A percentile compares a stretch with the other conserved stretches of the same genome.
These are phyloP conservation scores for Drosophila recens DNA, from an alignment of 2,888 invertebrate species.

Conservation along the genomic window DNA sequence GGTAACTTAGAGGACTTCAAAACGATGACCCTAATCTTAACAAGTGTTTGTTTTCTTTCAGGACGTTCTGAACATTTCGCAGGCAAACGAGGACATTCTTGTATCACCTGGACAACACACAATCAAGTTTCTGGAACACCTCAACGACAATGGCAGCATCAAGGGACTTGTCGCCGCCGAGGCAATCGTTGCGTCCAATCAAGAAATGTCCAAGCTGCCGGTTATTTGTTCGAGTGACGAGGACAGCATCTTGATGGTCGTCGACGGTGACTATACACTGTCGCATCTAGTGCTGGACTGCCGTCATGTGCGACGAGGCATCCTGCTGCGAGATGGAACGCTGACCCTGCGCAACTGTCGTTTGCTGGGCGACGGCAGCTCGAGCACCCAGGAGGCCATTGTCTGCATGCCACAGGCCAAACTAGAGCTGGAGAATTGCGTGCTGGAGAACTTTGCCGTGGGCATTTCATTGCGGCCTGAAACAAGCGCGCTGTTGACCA, in stretches of 20 bases:
- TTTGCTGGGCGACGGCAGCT: constrained; percentile 86
- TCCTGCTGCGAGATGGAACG: constrained; percentile 86
- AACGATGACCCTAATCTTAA: neutral
- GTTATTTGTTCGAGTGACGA: constrained; percentile 85
- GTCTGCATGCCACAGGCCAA: constrained; percentile 85
- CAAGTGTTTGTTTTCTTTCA: constrained; percentile 54
- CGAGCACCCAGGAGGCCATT: constrained; percentile 87
- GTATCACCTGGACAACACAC: constrained; percentile 86
- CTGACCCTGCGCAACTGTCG: constrained; percentile 86
- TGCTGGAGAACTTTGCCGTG: constrained; percentile 86
- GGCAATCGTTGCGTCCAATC: neutral
- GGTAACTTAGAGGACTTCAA: constrained; percentile 42
- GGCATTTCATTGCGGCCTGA: constrained; percentile 85
- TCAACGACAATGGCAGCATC: constrained; percentile 86
- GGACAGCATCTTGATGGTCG: constrained; percentile 87
- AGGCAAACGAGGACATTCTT: constrained; percentile 86
- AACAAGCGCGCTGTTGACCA: constrained; percentile 40
- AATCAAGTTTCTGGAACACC: constrained; percentile 86
- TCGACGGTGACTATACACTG: constrained; percentile 86
- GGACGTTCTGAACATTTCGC: constrained; percentile 82
- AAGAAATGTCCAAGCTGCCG: constrained; percentile 64
- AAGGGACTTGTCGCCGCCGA: constrained; percentile 45
- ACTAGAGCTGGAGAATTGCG: constrained; percentile 85
- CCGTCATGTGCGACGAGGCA: constrained; percentile 86
- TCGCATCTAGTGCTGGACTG: constrained; percentile 87